Evolutionary conservation across 2,888 invertebrate genomes (phyloP).

Genomic region (Busseola fusca): DNA sequence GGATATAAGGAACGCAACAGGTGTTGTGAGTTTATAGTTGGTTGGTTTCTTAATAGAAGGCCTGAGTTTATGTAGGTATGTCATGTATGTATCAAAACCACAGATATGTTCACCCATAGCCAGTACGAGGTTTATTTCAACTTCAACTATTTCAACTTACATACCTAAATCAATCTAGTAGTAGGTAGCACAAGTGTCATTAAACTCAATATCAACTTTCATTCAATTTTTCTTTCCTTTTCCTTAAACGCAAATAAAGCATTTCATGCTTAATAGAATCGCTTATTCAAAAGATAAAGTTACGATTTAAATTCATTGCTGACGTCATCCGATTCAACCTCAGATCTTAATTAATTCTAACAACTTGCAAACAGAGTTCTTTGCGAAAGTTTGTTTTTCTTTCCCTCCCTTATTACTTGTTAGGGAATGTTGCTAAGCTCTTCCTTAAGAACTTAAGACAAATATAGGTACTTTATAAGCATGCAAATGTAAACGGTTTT

Average conservation of each 20-base stretch:
- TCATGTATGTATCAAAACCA: neutral
- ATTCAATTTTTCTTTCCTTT: neutral
- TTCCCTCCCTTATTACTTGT: conserved; percentile 25
- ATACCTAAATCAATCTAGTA: neutral
- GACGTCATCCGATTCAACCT: conserved; percentile 34
- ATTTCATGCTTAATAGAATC: neutral
- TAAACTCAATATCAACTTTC: neutral
- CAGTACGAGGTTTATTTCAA: neutral
- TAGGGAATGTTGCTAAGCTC: conserved; percentile 23
- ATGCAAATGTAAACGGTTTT: conserved; percentile 42
- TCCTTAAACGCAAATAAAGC: neutral
- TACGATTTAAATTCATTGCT: conserved; percentile 41
- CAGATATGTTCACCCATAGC: neutral
- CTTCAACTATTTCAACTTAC: neutral
- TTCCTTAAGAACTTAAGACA: conserved; percentile 38
- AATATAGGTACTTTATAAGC: conserved; percentile 45
- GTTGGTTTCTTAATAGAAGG: too few relatives aligned
- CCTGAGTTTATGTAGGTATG: neutral
- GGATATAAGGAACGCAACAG: neutral
- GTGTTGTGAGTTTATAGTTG: too few relatives aligned
- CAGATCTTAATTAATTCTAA: conserved; percentile 52
- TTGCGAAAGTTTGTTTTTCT: conserved; percentile 44
- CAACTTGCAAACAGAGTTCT: conserved; percentile 37
- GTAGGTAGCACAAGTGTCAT: neutral
- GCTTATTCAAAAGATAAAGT: conserved; percentile 31